Conservation (phyloP, 53 echinoderm and acorn worm genomes). For the Paracentrotus lividus region DNA sequence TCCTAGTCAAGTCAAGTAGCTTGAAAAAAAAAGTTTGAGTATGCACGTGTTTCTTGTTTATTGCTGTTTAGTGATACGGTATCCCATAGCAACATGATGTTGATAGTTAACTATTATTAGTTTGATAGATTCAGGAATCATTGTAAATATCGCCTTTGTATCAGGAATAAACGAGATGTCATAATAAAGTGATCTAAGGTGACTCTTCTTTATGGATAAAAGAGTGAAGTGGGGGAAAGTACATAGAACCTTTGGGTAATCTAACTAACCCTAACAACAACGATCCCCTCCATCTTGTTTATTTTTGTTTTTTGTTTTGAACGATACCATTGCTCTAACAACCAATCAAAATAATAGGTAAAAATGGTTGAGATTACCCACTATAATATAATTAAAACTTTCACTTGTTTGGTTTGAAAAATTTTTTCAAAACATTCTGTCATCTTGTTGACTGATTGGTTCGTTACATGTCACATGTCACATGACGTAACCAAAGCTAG, state of each 20-base stretch:
- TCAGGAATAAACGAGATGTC: background rate
- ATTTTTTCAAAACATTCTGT: too few species aligned
- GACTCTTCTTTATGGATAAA: conserved; percentile 28
- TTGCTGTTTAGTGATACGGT: conserved; percentile 3
- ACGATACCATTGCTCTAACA: background rate
- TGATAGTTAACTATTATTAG: conserved; percentile 3
- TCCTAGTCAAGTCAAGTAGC: background rate
- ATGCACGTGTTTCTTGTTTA: background rate
- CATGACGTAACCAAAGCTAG: too few species aligned
- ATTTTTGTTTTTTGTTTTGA: background rate
- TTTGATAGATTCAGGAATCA: conserved; percentile 1
- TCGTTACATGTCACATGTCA: too few species aligned
- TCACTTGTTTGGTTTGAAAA: background rate
- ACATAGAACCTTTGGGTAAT: background rate
- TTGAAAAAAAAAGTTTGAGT: background rate
- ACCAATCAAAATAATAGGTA: background rate
- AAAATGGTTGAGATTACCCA: background rate
- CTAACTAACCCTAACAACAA: background rate
- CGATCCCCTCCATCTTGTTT: background rate
- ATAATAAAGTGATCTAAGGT: background rate
- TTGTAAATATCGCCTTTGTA: background rate
- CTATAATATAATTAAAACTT: background rate
- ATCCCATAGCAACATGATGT: conserved; percentile 7
- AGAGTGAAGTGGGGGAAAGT: background rate
- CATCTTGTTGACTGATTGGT: too few species aligned